Evolutionary conservation across 2,113 vertebrate species (phyloP).

Genomic region (Loxodonta africana): DNA sequence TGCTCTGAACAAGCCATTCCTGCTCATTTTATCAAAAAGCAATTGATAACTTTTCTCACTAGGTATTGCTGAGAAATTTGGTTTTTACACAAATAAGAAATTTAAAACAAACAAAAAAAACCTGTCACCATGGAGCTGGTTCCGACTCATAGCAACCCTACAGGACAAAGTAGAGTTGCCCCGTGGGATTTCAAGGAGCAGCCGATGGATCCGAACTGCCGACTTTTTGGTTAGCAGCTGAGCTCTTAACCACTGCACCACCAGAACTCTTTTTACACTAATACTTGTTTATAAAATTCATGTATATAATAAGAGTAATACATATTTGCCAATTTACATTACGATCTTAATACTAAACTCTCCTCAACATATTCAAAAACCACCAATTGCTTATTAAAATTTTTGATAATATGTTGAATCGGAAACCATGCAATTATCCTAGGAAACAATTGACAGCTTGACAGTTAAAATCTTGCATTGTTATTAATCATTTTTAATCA

Average conservation of each 20-base stretch:
- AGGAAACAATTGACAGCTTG: neutral
- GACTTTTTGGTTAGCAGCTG: too few relatives aligned
- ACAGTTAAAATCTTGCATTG: neutral
- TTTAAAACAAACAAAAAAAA: too few relatives aligned
- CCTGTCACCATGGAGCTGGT: too few relatives aligned
- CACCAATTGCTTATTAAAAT: neutral
- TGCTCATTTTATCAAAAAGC: neutral
- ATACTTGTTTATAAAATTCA: neutral
- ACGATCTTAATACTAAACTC: conserved; percentile 1
- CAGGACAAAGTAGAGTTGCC: too few relatives aligned
- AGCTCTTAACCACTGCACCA: too few relatives aligned
- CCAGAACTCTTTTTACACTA: neutral
- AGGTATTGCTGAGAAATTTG: neutral
- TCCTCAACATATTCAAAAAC: neutral
- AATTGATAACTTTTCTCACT: neutral
- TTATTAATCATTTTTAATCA: neutral
- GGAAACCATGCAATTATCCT: neutral
- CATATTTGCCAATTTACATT: neutral
- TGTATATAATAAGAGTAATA: neutral
- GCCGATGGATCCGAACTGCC: too few relatives aligned
- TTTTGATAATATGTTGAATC: neutral
- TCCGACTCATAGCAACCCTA: too few relatives aligned
- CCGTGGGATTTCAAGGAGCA: too few relatives aligned
- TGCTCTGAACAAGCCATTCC: neutral
- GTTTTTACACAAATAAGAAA: neutral